Conservation (phyloP, 2,888 invertebrate genomes). For the Campoplex capitator region DNA sequence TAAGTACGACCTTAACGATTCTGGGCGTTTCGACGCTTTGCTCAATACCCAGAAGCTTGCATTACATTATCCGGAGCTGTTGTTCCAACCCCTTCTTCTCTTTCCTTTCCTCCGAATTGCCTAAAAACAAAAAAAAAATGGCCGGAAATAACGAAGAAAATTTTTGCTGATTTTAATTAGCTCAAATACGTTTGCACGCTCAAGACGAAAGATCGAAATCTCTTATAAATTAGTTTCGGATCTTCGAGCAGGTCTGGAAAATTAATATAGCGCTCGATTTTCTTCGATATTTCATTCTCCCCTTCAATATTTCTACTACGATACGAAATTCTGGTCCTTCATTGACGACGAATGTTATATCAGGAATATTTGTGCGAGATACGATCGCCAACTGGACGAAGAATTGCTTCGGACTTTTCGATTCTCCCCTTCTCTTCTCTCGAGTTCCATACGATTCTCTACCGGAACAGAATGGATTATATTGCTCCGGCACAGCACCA, state of each 20-base stretch:
- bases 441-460: conserved; percentile 56
- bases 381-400: conserved; percentile 50
- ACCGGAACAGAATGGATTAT: conserved; percentile 62
- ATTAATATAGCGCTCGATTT: conserved; percentile 21
- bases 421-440: neutral
- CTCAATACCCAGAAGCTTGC: conserved; percentile 16
- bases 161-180: neutral
- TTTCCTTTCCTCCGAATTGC: neutral
- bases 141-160: neutral
- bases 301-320: neutral
- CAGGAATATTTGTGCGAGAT: conserved; percentile 49
- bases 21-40: conserved; percentile 44
- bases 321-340: conserved; percentile 15
- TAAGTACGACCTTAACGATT: conserved; percentile 47
- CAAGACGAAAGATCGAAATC: neutral
- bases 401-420: conserved; percentile 53
- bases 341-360: conserved; percentile 12
- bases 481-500: conserved; percentile 50
- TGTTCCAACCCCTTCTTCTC: neutral
- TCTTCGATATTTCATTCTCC: conserved; percentile 48
- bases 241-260: neutral
- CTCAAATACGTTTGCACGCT: neutral
- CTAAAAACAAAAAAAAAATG: neutral
- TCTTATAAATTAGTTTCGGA: conserved; percentile 1
- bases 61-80: neutral